phyloP scores from a whole-genome alignment of 2,888 invertebrate species.

The Acronicta psi region DNA sequence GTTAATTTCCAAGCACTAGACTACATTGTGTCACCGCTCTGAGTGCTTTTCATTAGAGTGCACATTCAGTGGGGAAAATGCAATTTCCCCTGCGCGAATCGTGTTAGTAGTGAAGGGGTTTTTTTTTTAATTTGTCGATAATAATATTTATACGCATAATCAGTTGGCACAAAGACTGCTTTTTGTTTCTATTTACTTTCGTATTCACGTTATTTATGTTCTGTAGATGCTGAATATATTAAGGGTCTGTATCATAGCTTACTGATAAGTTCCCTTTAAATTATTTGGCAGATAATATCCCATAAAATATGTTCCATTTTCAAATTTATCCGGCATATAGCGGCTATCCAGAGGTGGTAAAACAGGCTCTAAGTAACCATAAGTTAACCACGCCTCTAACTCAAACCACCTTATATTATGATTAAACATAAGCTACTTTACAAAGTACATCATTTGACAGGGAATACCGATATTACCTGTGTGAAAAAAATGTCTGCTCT shows the following conservation, averaged over 20 bases:
- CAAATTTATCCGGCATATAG: too few species aligned
- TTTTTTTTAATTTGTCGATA: slow-evolving; percentile 35
- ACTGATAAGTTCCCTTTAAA: too few species aligned
- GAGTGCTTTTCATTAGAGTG: slow-evolving; percentile 79
- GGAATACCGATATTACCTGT: slow-evolving; percentile 53
- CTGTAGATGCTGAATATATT: too few species aligned
- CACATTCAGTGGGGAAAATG: slow-evolving; percentile 74
- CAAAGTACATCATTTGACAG: slow-evolving; percentile 33
- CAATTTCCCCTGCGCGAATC: slow-evolving; percentile 73
- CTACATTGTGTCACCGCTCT: slow-evolving; percentile 71
- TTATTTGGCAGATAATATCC: too few species aligned
- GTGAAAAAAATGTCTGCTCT: slow-evolving; percentile 59
- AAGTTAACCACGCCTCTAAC: background rate
- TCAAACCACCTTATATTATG: background rate
- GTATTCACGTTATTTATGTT: too few species aligned
- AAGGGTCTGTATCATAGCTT: too few species aligned
- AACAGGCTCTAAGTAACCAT: too few species aligned
- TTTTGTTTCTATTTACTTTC: too few species aligned
- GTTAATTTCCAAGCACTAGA: slow-evolving; percentile 74
- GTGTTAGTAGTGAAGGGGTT: slow-evolving; percentile 59
- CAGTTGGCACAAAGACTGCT: too few species aligned
- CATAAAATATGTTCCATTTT: too few species aligned
- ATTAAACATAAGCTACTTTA: slow-evolving; percentile 16
- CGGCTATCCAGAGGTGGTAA: too few species aligned
- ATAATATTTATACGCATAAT: slow-evolving; percentile 7